These are phyloP conservation scores for Strongylocentrotus purpuratus DNA, from an alignment of 35 echinoderm and acorn worm genomes.

Conservation along the genomic window DNA sequence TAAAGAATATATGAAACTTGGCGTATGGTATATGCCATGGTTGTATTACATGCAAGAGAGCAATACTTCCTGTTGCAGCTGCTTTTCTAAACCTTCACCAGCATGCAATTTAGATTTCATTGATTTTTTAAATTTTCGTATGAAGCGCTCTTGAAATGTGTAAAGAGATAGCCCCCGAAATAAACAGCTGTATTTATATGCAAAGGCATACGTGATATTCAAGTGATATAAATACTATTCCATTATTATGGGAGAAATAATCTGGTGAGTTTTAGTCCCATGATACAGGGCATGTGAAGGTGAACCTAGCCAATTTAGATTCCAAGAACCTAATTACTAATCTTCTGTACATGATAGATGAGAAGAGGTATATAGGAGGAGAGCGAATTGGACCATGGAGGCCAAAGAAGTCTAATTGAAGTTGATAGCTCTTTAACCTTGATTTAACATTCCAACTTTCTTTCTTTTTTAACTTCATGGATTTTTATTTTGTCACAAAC, in stretches of 20 bases:
- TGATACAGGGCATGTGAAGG: background rate
- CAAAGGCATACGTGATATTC: background rate
- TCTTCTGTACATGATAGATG: background rate
- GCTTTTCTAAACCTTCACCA: background rate
- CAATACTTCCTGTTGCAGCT: background rate
- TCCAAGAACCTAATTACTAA: background rate
- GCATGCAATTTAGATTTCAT: background rate
- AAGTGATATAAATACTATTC: background rate
- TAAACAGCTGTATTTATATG: constrained; percentile 5
- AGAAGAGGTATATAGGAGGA: background rate
- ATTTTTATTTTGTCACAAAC: no score
- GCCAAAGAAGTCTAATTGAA: background rate
- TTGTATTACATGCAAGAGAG: background rate
- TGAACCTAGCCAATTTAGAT: no score
- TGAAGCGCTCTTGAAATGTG: background rate
- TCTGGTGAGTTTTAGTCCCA: background rate
- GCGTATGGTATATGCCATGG: no score
- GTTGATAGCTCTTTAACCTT: background rate
- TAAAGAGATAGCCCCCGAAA: background rate
- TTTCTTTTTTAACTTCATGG: no score
- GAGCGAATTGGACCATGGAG: background rate
- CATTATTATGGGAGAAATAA: background rate
- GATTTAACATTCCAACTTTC: no score
- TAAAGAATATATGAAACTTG: no score
- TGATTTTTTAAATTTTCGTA: background rate